Evolutionary conservation across 2,113 vertebrate genomes (phyloP).

Genomic region (Corythornis cristatus): DNA sequence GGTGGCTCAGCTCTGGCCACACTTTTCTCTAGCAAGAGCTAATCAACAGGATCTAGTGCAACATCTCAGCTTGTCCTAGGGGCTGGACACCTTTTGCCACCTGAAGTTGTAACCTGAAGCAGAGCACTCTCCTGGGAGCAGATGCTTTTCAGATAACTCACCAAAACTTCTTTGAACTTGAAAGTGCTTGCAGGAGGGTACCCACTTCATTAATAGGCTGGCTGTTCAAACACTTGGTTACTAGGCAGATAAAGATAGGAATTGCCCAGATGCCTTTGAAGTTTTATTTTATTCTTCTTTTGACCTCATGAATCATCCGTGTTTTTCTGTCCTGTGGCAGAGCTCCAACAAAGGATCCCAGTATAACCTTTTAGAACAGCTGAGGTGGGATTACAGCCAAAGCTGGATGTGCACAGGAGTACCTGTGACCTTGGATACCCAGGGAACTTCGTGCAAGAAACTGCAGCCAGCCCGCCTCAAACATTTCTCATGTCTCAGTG

Average conservation of each 20-base stretch:
- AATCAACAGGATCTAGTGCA: neutral
- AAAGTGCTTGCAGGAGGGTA: neutral
- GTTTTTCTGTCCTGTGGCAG: neutral
- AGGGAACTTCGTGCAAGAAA: neutral
- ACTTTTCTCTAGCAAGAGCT: neutral
- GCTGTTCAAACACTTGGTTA: slow-evolving; percentile 1
- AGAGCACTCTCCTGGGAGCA: neutral
- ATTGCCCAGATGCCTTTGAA: slow-evolving; percentile 22
- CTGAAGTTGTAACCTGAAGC: neutral
- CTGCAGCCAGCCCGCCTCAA: neutral
- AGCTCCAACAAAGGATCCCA: neutral
- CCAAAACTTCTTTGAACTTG: neutral
- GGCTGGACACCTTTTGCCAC: no score
- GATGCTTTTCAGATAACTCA: neutral
- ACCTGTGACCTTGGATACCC: neutral
- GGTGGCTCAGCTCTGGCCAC: neutral
- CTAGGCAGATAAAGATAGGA: slow-evolving; percentile 30
- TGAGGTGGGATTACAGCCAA: neutral
- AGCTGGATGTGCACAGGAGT: neutral
- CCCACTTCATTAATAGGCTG: neutral
- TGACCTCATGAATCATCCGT: neutral
- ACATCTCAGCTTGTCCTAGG: neutral
- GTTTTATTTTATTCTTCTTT: slow-evolving; percentile 10
- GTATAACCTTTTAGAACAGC: neutral
- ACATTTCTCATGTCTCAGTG: neutral